Base-by-base conservation (phyloP, 2,113 vertebrate species). In the Notothenia rossii region DNA sequence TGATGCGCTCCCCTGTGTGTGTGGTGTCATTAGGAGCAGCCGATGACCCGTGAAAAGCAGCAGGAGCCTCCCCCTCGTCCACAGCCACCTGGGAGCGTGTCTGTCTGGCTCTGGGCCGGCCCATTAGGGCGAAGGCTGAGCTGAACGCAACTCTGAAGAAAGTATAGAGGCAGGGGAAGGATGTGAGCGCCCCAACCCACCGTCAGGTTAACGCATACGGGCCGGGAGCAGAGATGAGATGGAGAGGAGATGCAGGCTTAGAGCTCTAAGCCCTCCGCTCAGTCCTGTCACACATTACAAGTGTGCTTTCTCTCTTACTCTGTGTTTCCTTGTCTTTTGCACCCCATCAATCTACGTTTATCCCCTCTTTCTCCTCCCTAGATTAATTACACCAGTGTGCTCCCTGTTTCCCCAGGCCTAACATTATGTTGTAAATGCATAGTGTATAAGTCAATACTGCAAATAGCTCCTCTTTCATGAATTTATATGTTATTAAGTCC, bases 341-440 rank as follows among this genome's bases (percentile, higher is more conserved):
- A 79, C 82, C 50, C 60, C 88, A 88, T 90, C 81, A 90, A 84
- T 91, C 91, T 78, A 79, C 53, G 60, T 91, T 90, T 89, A 88
- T 92, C 85, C 84, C 82, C 70, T 81, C 78, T 77, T 77, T 77
- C 80, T 82, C 67, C 87, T 82, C 68, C 76, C 85, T 33, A 92
- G 92, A 95, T 94, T 94, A 95, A 95, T 95, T 93, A 93, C 91
- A 92, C 84, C 88, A 51, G 69, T 64, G 81, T 84, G 87, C 77
- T 81, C 54, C 65, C 76, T 90, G 79, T 79, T 90, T 91, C 87
- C 86, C 82, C 90, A 85, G 93, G 86, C 92, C 87, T 86, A 91
- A 94, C 93, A 94, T 91, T 92, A 92, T 81, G 88, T 92, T 93
- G 94, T 95, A 94, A 94, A 94, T 92, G 92, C 90, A 92, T 89